Evolutionary conservation across 2,888 invertebrate genomes (phyloP).

Genomic region (Epinotia nisella): DNA sequence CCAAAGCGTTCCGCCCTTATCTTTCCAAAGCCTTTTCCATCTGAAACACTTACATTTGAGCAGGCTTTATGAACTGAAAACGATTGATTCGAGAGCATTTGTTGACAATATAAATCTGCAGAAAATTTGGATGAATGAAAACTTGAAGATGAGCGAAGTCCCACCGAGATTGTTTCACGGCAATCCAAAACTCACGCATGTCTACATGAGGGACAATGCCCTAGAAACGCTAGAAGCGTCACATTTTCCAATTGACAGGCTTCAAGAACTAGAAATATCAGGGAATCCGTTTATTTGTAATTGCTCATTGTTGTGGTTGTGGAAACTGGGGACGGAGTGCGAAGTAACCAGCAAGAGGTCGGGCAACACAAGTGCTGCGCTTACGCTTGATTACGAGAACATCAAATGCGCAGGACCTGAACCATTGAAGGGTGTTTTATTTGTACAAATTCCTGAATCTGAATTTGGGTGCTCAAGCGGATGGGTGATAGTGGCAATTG

Average conservation of each 20-base stretch:
- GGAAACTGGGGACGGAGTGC: constrained; percentile 86
- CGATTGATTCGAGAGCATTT: constrained; percentile 91
- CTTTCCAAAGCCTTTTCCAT: constrained; percentile 93
- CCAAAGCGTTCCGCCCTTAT: constrained; percentile 88
- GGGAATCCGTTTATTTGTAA: constrained; percentile 95
- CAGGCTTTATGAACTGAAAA: constrained; percentile 87
- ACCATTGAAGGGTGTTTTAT: constrained; percentile 79
- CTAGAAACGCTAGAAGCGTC: constrained; percentile 90
- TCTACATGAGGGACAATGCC: constrained; percentile 91
- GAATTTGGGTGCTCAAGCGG: constrained; percentile 86
- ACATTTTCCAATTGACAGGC: constrained; percentile 92
- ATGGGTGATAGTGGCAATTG: constrained; percentile 84
- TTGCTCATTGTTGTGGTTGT: constrained; percentile 94
- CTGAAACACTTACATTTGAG: constrained; percentile 90
- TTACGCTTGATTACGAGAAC: constrained; percentile 84
- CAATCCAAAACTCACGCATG: constrained; percentile 90
- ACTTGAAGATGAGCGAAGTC: constrained; percentile 88
- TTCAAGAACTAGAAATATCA: constrained; percentile 89
- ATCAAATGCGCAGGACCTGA: constrained; percentile 86
- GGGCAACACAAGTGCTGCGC: constrained; percentile 69
- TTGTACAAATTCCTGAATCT: constrained; percentile 85
- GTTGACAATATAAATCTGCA: constrained; percentile 94
- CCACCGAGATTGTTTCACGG: constrained; percentile 94
- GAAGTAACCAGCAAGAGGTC: constrained; percentile 70
- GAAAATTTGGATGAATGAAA: constrained; percentile 90